A percentile compares a stretch with the other conserved stretches of the same genome.
These are phyloP conservation scores for Drosophila subpulchrella DNA, from an alignment of 1,140 invertebrate species.

Conservation along the genomic window DNA sequence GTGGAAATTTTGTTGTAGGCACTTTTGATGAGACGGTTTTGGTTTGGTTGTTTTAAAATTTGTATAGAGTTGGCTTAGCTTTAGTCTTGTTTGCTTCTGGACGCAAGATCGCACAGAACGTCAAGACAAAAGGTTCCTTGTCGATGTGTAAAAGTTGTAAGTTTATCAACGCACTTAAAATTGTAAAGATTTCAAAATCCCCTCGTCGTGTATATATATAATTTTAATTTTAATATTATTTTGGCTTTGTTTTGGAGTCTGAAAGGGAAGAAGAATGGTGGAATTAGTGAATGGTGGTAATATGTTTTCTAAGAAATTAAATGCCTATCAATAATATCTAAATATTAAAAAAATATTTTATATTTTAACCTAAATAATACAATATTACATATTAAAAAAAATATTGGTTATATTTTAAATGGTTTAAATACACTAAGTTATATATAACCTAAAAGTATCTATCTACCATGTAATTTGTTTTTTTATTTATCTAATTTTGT, in stretches of 20 bases:
- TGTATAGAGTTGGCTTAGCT: conserved; percentile 30
- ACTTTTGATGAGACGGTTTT: conserved; percentile 77
- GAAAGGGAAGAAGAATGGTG: conserved; percentile 20
- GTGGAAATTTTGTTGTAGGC: conserved; percentile 55
- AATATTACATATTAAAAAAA: too few relatives aligned
- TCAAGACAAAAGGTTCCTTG: conserved; percentile 5
- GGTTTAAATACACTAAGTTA: too few relatives aligned
- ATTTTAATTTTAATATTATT: conserved; percentile 42
- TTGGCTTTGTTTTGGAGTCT: conserved; percentile 66
- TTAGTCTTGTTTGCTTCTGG: conserved; percentile 49
- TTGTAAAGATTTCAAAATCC: conserved; percentile 41
- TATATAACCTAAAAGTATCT: too few relatives aligned
- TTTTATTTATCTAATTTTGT: too few relatives aligned
- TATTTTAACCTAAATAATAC: too few relatives aligned
- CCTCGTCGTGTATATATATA: conserved; percentile 29
- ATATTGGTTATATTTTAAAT: too few relatives aligned
- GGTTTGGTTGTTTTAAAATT: conserved; percentile 63
- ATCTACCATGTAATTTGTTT: too few relatives aligned
- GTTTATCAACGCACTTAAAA: conserved; percentile 18
- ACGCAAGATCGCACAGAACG: conserved; percentile 37
- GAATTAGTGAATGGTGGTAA: neutral
- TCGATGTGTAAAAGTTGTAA: conserved; percentile 23
- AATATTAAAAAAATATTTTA: too few relatives aligned
- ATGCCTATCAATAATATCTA: neutral
- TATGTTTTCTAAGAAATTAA: neutral